These are phyloP conservation scores for Neodiprion pinetum DNA, from an alignment of 1,140 invertebrate genomes.

Conservation along the genomic window DNA sequence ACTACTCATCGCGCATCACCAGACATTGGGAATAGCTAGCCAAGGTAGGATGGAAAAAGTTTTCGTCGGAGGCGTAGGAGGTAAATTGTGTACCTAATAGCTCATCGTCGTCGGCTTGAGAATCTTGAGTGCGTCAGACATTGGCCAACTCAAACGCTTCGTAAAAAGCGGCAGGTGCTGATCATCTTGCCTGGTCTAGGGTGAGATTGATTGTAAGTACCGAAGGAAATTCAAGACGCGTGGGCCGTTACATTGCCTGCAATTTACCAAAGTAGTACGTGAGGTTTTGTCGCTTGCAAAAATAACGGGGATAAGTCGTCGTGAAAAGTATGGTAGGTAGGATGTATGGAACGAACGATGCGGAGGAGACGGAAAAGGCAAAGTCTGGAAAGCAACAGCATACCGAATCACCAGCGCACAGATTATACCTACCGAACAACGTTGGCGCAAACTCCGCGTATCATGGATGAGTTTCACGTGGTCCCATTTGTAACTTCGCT, in stretches of 20 bases:
- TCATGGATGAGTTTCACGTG: constrained; percentile 55
- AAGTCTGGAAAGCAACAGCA: background rate
- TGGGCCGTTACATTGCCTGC: constrained; percentile 38
- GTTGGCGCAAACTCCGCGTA: background rate
- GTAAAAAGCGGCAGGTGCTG: too few species aligned
- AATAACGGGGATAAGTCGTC: background rate
- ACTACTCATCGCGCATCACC: too few species aligned
- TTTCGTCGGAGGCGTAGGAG: too few species aligned
- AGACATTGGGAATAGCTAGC: too few species aligned
- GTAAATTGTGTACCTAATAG: too few species aligned
- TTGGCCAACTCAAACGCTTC: too few species aligned
- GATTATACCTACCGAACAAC: background rate
- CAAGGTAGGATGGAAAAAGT: too few species aligned
- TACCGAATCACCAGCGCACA: background rate
- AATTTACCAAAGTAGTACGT: background rate
- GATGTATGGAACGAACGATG: background rate
- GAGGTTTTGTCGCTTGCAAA: background rate
- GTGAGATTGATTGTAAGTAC: constrained; percentile 27
- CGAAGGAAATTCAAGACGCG: constrained; percentile 41
- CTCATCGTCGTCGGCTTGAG: too few species aligned
- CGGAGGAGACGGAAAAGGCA: too few species aligned
- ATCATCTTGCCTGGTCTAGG: too few species aligned
- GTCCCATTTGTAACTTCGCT: constrained; percentile 60
- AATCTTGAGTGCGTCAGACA: too few species aligned
- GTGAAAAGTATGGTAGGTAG: background rate